Base-by-base conservation (phyloP, 2,888 invertebrate species). In the Morpho deidamia region DNA sequence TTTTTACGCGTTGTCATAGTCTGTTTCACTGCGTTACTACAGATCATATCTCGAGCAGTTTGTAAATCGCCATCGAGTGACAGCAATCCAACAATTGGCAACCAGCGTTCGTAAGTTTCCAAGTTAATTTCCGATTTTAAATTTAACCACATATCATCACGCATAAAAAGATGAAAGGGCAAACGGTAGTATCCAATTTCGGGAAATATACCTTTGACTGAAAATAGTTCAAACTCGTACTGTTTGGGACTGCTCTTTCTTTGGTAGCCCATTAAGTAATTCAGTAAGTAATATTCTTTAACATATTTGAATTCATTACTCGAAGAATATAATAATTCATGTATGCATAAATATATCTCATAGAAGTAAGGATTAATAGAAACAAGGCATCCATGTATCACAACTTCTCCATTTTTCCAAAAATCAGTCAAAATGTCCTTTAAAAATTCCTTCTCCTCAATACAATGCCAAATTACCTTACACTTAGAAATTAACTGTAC, bases 1-100 rank as follows among this genome's bases (percentile, higher is more conserved):
- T 68, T 75, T 64, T 82, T 85, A 61, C 83, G 71, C n/a, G 76
- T 69, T 11, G 89, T 90, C 90, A 90, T 90, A 1, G 89, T 90
- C 76, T 90, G 90, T 68, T 89, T 89, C 23, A 90, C 78, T 51
- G 90, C 90, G 55, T 88, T 90, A 66, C 90, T 90, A 60, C 90
- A 90, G 64, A 90, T 83, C 90, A 90, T 90, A 64, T 90, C 90
- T 63, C 72, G 80, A n/a, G 86, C 83, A 34, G 81, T 85, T 70
- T 90, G 90, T 55, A 76, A 62, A 70, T 89, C 83, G 11, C 78
- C 73, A 63, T 90, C 83, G 12, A 90, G 72, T 34, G 81, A 72
- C 39, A 90, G 69, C 56, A 90, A 72, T 39, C 81, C 68, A 38
- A 84, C 88, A 40, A 81, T 75, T 12, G 87, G 85, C 44, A 90